Evolutionary conservation across 2,113 vertebrate genomes (phyloP).

Genomic region (Balaeniceps rex): DNA sequence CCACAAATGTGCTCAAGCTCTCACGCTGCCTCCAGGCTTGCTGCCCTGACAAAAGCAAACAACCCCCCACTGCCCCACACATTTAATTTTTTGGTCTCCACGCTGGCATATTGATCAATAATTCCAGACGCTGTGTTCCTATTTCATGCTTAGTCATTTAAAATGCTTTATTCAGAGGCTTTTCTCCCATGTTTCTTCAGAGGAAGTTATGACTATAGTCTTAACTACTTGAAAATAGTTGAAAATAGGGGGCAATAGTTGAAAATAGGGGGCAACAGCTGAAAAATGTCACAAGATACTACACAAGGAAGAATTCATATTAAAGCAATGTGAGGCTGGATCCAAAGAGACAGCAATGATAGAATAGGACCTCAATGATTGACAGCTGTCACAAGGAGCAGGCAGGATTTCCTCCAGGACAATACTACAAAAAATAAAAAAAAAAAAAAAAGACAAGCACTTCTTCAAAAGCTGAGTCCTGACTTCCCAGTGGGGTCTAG

Average conservation of each 20-base stretch:
- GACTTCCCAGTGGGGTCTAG: neutral
- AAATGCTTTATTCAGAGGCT: neutral
- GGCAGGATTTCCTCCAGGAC: neutral
- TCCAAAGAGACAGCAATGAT: neutral
- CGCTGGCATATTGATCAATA: neutral
- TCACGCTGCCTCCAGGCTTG: rapidly evolving
- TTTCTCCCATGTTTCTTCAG: neutral
- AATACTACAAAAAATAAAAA: neutral
- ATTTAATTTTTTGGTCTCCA: neutral
- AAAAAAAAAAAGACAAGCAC: too few species aligned
- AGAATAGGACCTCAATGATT: neutral
- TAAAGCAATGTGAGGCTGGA: neutral
- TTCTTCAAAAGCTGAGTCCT: neutral
- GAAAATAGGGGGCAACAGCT: neutral
- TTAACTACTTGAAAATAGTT: neutral
- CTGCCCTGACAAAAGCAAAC: neutral
- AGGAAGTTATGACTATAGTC: neutral
- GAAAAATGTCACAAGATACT: neutral
- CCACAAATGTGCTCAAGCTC: neutral
- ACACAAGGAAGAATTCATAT: neutral
- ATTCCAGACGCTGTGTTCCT: neutral
- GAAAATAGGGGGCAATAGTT: neutral
- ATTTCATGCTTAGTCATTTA: too few species aligned
- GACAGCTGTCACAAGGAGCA: neutral
- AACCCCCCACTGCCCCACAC: too few species aligned